These are phyloP conservation scores for Bombus impatiens DNA, from an alignment of 1,140 invertebrate species.

Conservation along the genomic window DNA sequence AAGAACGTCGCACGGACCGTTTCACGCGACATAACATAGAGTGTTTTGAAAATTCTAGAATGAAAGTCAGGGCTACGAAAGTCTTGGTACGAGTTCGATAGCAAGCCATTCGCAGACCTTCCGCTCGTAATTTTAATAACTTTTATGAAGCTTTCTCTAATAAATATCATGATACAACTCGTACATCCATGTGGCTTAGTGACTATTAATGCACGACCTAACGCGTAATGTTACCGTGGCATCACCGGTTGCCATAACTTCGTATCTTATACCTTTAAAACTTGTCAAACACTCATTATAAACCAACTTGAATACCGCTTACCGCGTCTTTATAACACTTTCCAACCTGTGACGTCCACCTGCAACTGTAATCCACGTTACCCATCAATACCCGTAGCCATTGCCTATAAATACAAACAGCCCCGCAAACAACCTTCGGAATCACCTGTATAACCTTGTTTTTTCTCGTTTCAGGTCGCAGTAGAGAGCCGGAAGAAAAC, in stretches of 20 bases:
- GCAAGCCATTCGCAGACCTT: too few species aligned
- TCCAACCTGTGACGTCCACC: background rate
- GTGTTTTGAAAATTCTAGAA: background rate
- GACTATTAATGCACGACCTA: too few species aligned
- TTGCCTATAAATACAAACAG: background rate
- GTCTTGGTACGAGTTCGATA: too few species aligned
- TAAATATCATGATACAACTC: too few species aligned
- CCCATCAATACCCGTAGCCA: background rate
- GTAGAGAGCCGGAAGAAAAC: conserved; percentile 68
- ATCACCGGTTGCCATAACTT: too few species aligned
- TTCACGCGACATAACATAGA: too few species aligned
- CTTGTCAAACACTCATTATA: background rate
- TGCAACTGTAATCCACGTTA: background rate
- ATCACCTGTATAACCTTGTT: background rate
- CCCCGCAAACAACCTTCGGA: background rate
- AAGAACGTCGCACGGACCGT: too few species aligned
- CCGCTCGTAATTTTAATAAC: too few species aligned
- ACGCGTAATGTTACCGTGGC: too few species aligned
- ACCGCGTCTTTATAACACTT: background rate
- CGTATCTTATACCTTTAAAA: background rate
- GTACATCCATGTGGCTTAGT: too few species aligned
- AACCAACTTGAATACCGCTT: background rate
- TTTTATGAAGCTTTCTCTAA: too few species aligned
- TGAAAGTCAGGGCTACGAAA: too few species aligned
- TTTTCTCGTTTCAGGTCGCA: conserved; percentile 73